A percentile compares a stretch with the other conserved stretches of the same genome.
Evolutionary conservation across 1,140 invertebrate species (phyloP).

Genomic region (Oreohelix idahoensis): DNA sequence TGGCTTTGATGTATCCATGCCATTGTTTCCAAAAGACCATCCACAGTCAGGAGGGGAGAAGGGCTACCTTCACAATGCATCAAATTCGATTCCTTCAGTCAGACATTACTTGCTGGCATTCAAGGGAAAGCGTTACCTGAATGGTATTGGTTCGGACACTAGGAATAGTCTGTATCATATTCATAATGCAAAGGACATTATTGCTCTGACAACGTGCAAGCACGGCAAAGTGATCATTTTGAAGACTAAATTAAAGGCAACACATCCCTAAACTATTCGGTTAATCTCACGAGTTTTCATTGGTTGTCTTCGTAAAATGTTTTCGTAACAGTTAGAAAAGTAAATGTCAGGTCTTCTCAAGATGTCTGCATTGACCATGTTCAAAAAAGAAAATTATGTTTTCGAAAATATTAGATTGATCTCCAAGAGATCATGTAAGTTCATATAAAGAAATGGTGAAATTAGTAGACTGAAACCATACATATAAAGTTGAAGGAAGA

Average conservation of each 20-base stretch:
- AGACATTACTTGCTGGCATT: conserved; percentile 89
- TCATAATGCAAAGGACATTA: conserved; percentile 94
- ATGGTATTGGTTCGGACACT: conserved; percentile 98
- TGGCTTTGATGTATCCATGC: conserved; percentile 96
- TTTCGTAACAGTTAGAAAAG: no score
- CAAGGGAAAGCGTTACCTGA: conserved; percentile 97
- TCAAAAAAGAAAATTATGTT: no score
- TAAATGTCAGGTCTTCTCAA: no score
- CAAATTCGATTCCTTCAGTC: conserved; percentile 86
- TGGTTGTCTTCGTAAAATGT: no score
- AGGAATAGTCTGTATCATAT: conserved; percentile 97
- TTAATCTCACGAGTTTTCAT: no score
- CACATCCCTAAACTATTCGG: no score
- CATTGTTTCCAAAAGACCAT: conserved; percentile 95
- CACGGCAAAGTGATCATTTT: conserved; percentile 99
- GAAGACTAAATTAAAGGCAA: no score
- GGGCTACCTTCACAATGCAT: conserved; percentile 77
- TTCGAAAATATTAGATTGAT: no score
- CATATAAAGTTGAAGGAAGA: conserved; percentile 97
- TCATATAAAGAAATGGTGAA: no score
- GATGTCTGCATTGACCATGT: no score
- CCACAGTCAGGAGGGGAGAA: conserved; percentile 89
- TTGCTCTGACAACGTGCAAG: conserved; percentile 96
- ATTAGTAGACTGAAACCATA: no score
- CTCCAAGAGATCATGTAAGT: no score